Base-by-base conservation (phyloP, 2,797 vertebrate species). In the Brachymystax lenok region DNA sequence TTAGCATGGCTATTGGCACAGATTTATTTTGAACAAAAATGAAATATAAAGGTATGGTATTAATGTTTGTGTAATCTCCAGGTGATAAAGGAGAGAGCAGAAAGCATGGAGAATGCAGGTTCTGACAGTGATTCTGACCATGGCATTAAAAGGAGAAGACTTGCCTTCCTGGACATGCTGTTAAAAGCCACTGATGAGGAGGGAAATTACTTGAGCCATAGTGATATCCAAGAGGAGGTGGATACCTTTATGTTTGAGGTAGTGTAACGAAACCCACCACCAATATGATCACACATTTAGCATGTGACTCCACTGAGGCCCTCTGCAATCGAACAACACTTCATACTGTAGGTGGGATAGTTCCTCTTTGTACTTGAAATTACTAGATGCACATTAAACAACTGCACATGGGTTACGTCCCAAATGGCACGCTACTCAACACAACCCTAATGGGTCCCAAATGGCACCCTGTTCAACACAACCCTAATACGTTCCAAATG, bases 191-290 rank as follows among this genome's bases (percentile, higher is more conserved):
- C 84, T 13, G 94, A 96, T 87, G 94, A 96, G 2, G 79, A 92
- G 27, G 95, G 95, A n/a, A 90, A 92, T 13, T 87, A 85, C 50
- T 0, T 96, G 77, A 95, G 88, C 82, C 89, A 92, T 3, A 81
- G 66, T 13, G 94, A 95, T 40, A 90, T 96, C 84, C 93, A 93
- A 80, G 95, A 97, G 54, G 96, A 97, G 89, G 96, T 96, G 7
- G 95, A 96, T 83, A 96, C 96, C 5, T 96, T 97, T 82, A 96
- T 97, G 95, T 96, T 96, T 90, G 96, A 96, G 95, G 96, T 96
- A 92, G 56, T 1, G 40, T 46, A 46, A 50, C 4, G 10, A 77
- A 64, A 78, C n/a, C 27, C 28, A 69, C n/a, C 14, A 24, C 51
- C 17, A 30, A 17, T 30, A 24, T 73, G 2, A 1, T 30, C 24